A percentile compares a stretch with the other conserved stretches of the same genome.
Conservation (phyloP, 2,113 vertebrate species). For the Engraulis encrasicolus region DNA sequence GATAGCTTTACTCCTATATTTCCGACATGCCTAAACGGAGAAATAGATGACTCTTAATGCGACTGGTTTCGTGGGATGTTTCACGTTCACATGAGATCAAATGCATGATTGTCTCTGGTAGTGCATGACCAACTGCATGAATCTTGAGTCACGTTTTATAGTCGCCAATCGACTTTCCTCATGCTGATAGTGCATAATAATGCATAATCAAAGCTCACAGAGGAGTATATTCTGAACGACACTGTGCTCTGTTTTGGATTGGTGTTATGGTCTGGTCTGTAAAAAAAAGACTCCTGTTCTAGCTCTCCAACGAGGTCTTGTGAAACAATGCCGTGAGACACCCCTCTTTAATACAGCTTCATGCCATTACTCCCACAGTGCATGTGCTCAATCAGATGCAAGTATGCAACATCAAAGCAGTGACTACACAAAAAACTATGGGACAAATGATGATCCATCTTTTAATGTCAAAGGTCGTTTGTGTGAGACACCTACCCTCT, state of each 20-base stretch:
- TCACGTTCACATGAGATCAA: neutral
- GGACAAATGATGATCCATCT: constrained; percentile 54
- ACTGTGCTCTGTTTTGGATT: neutral
- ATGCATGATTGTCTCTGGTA: neutral
- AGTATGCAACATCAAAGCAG: constrained; percentile 45
- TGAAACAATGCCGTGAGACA: constrained; percentile 39
- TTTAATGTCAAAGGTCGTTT: constrained; percentile 64
- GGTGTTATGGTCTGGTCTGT: neutral
- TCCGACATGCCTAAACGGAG: neutral
- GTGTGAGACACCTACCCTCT: constrained; percentile 68
- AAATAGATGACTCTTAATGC: neutral
- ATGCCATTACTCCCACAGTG: constrained; percentile 44
- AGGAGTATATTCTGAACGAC: neutral
- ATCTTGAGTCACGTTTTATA: neutral
- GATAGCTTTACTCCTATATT: neutral
- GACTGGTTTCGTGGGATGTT: neutral
- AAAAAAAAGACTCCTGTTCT: neutral
- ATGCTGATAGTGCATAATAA: neutral
- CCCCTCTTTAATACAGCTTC: constrained; percentile 69
- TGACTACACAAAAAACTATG: constrained; percentile 64
- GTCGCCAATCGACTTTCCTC: neutral
- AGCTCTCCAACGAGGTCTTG: constrained; percentile 1
- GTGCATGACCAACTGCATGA: constrained; percentile 9
- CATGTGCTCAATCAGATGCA: constrained; percentile 52
- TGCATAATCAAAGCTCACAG: neutral